These are phyloP conservation scores for Eclectus roratus DNA, from an alignment of 2,113 vertebrate genomes.

Conservation along the genomic window DNA sequence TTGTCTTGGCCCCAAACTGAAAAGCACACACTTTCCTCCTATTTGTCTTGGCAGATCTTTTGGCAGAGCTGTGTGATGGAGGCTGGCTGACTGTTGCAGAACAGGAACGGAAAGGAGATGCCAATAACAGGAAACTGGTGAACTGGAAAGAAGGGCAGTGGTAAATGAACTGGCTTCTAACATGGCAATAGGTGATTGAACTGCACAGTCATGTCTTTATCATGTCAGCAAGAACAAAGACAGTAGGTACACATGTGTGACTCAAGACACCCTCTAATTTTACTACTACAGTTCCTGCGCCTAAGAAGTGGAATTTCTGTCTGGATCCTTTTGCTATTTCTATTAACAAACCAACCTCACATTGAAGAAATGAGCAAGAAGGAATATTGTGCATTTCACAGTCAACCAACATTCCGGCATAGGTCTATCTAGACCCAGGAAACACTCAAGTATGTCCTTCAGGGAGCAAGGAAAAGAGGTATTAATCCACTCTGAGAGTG, in stretches of 20 bases:
- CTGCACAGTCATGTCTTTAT: not conserved
- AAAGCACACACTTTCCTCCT: not conserved
- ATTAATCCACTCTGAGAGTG: not conserved
- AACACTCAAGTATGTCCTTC: not conserved
- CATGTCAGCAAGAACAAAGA: not conserved
- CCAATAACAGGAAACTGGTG: not conserved
- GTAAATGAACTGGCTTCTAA: not conserved
- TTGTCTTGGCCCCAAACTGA: constrained; percentile 20
- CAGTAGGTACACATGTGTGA: not conserved
- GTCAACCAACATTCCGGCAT: not conserved
- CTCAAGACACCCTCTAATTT: not conserved
- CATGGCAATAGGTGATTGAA: not conserved
- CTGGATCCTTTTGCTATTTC: not conserved
- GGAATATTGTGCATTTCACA: not conserved
- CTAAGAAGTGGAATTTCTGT: not conserved
- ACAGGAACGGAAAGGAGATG: constrained; percentile 1
- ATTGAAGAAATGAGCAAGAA: not conserved
- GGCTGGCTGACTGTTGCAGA: constrained; percentile 29
- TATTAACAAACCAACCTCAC: not conserved
- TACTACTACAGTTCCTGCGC: not conserved
- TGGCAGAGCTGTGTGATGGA: constrained; percentile 46
- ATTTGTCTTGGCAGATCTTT: constrained; percentile 51
- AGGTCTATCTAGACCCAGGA: not conserved
- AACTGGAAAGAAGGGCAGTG: not conserved
- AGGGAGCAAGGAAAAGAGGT: not conserved